phyloP scores from a whole-genome alignment of 1,140 invertebrate species.

The Bicyclus anynana region DNA sequence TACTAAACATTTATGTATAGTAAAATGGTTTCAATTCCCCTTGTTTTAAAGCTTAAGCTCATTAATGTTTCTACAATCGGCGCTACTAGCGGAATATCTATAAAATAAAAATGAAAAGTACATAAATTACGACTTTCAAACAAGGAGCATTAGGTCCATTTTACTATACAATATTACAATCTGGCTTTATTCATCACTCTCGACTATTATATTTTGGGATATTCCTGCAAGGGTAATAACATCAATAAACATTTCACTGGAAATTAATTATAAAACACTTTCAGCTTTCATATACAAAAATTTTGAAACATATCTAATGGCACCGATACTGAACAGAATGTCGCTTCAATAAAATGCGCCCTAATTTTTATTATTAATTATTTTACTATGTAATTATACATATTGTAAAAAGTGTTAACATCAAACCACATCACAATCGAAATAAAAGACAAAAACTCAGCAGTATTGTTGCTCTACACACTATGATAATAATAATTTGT shows the following conservation, averaged over 20 bases:
- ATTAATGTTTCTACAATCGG: no score
- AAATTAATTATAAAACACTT: neutral
- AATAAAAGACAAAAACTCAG: constrained; percentile 30
- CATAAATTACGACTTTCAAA: no score
- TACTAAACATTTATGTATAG: no score
- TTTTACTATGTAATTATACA: constrained; percentile 21
- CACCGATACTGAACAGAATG: constrained; percentile 27
- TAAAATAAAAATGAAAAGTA: no score
- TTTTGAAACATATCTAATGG: constrained; percentile 29
- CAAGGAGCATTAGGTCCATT: no score
- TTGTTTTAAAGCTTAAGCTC: no score
- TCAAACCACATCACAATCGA: constrained; percentile 30
- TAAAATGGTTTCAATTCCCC: no score
- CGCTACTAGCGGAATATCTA: no score
- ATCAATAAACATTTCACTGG: neutral
- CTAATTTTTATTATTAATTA: constrained; percentile 25
- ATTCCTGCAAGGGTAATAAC: no score
- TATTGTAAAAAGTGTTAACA: constrained; percentile 27
- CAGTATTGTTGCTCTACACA: constrained; percentile 48
- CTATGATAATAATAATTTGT: constrained; percentile 32
- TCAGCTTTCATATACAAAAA: constrained; percentile 3
- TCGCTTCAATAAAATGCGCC: constrained; percentile 30
- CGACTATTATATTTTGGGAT: no score
- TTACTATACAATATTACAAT: no score
- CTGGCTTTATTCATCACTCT: no score